These are phyloP conservation scores for Orthonevra nobilis DNA, from an alignment of 2,888 invertebrate genomes.

Conservation along the genomic window DNA sequence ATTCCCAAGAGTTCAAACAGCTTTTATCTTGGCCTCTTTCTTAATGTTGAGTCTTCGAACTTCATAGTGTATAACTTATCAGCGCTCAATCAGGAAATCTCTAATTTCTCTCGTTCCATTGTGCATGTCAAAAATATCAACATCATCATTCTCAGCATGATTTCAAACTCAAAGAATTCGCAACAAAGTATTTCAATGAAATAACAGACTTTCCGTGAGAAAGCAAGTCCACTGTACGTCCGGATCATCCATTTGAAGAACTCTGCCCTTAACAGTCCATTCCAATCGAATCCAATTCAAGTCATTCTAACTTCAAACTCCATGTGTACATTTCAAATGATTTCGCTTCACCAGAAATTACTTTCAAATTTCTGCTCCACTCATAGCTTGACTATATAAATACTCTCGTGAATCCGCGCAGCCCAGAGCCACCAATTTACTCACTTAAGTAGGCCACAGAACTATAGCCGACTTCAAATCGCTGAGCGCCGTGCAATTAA, in stretches of 20 bases:
- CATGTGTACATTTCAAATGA: conserved; percentile 34
- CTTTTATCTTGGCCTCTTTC: no score
- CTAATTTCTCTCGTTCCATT: no score
- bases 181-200: conserved; percentile 24
- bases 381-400: conserved; percentile 45
- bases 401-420: conserved; percentile 16
- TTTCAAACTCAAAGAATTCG: no score
- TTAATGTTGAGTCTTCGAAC: no score
- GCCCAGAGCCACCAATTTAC: conserved; percentile 48
- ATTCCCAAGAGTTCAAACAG: no score
- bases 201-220: conserved; percentile 48
- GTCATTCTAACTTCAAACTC: not conserved
- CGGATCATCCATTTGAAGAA: conserved; percentile 4
- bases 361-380: conserved; percentile 51
- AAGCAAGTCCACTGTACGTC: conserved; percentile 31
- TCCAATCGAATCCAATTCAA: conserved; percentile 15
- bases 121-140: no score
- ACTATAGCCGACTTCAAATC: conserved; percentile 44
- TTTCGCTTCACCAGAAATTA: conserved; percentile 38
- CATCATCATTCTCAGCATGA: no score
- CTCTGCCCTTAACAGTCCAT: conserved; percentile 19
- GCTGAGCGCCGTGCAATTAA: conserved; percentile 54
- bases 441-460: conserved; percentile 63
- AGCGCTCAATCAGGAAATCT: no score
- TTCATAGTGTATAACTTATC: no score